Percentiles rank a stretch among this genome's conserved stretches.
Evolutionary conservation across 2,888 invertebrate genomes (phyloP).

Genomic region (Xestia rhomboidea): DNA sequence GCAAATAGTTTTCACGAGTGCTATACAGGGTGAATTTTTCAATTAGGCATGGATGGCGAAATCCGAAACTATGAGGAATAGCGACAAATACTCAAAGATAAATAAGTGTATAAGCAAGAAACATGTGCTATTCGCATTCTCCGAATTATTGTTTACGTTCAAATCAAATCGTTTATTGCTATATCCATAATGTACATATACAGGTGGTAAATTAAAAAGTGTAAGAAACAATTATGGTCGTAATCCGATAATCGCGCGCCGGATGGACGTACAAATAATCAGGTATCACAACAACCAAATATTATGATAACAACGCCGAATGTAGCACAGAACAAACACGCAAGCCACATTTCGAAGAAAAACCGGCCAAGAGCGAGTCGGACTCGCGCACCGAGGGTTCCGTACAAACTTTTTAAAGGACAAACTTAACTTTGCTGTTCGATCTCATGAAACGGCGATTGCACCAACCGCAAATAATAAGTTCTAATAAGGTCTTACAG

Average conservation of each 20-base stretch:
- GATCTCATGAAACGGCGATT: too few species aligned
- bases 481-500: too few species aligned
- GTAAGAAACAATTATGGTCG: too few species aligned
- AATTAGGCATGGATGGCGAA: neutral
- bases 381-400: too few species aligned
- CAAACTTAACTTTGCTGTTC: too few species aligned
- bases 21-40: too few species aligned
- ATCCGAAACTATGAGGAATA: neutral
- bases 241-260: neutral
- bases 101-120: neutral
- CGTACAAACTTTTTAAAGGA: too few species aligned
- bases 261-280: conserved; percentile 15
- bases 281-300: conserved; percentile 22
- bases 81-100: neutral
- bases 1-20: neutral
- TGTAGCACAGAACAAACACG: neutral
- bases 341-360: conserved; percentile 13
- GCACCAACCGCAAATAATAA: too few species aligned
- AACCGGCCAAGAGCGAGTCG: too few species aligned
- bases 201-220: too few species aligned
- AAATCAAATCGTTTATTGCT: too few species aligned
- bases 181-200: too few species aligned
- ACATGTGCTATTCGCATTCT: conserved; percentile 1
- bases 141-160: conserved; percentile 1
- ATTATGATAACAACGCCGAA: conserved; percentile 7